phyloP scores from a whole-genome alignment of 2,113 vertebrate genomes.

The Chrysemys picta region DNA sequence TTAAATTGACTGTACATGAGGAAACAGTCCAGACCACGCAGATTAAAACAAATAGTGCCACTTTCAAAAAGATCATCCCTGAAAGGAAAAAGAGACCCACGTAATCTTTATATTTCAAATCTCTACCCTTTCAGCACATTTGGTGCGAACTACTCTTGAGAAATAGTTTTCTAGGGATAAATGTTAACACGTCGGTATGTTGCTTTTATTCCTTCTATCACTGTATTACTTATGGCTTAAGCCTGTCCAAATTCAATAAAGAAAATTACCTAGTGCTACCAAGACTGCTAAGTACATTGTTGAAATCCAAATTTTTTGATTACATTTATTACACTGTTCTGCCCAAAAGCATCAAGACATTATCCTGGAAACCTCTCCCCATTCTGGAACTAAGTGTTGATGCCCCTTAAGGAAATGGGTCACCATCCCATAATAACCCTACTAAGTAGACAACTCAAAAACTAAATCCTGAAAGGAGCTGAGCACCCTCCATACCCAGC shows the following conservation, averaged over 20 bases:
- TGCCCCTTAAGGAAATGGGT: not conserved
- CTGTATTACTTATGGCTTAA: conserved; percentile 51
- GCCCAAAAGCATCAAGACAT: not conserved
- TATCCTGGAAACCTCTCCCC: not conserved
- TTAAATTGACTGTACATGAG: not conserved
- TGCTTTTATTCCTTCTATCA: conserved; percentile 57
- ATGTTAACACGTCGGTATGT: conserved; percentile 43
- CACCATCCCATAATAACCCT: not conserved
- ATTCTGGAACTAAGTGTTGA: not conserved
- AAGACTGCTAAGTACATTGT: conserved; percentile 23
- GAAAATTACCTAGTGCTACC: conserved; percentile 37
- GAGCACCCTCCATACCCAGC: not conserved
- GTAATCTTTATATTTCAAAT: conserved; percentile 3
- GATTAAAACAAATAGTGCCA: conserved; percentile 11
- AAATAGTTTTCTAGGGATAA: conserved; percentile 49
- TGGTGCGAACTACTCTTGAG: conserved; percentile 38
- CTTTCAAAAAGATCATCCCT: conserved; percentile 24
- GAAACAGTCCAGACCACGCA: not conserved
- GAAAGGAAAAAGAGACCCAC: not conserved
- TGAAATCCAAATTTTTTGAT: conserved; percentile 55
- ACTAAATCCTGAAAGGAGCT: not conserved
- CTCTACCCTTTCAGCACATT: conserved; percentile 46
- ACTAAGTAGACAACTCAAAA: not conserved
- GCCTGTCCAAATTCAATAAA: conserved; percentile 53
- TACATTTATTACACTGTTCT: not conserved